A percentile compares a stretch with the other conserved stretches of the same genome.
These are phyloP conservation scores for Acronicta alni DNA, from an alignment of 2,888 invertebrate genomes.

Conservation along the genomic window DNA sequence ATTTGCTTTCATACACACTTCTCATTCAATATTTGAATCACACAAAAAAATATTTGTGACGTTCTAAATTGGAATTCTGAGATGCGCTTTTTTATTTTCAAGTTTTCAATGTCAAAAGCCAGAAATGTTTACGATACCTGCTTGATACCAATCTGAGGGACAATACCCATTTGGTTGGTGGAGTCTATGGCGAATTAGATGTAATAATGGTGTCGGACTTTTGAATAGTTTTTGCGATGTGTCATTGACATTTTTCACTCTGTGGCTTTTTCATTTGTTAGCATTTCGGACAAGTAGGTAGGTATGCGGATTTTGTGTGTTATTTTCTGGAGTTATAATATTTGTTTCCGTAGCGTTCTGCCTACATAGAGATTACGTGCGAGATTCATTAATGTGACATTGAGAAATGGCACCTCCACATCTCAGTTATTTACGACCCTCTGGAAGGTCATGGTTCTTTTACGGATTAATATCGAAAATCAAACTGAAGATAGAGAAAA, in stretches of 20 bases:
- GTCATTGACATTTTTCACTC: slow-evolving; percentile 63
- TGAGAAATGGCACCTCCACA: neutral
- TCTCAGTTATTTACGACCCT: too few species aligned
- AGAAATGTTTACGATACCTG: slow-evolving; percentile 37
- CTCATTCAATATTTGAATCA: slow-evolving; percentile 31
- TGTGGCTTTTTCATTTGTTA: slow-evolving; percentile 16
- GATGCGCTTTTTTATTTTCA: slow-evolving; percentile 50
- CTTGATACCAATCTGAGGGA: slow-evolving; percentile 36
- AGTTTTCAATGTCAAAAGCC: slow-evolving; percentile 30
- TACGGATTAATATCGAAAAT: too few species aligned
- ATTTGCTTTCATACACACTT: slow-evolving; percentile 22
- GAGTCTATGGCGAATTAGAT: slow-evolving; percentile 64
- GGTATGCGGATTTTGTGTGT: neutral
- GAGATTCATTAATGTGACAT: neutral
- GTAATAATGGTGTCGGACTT: slow-evolving; percentile 57
- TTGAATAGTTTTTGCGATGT: slow-evolving; percentile 67
- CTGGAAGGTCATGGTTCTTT: too few species aligned
- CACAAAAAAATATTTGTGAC: slow-evolving; percentile 55
- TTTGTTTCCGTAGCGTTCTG: neutral
- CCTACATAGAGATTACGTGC: slow-evolving; percentile 1
- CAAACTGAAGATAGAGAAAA: too few species aligned
- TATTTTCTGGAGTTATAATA: slow-evolving; percentile 21
- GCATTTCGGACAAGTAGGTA: neutral
- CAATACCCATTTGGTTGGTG: slow-evolving; percentile 36
- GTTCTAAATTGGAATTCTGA: slow-evolving; percentile 62